Evolutionary conservation across 2,113 vertebrate genomes (phyloP).

Genomic region (Nothocercus nigrocapillus): DNA sequence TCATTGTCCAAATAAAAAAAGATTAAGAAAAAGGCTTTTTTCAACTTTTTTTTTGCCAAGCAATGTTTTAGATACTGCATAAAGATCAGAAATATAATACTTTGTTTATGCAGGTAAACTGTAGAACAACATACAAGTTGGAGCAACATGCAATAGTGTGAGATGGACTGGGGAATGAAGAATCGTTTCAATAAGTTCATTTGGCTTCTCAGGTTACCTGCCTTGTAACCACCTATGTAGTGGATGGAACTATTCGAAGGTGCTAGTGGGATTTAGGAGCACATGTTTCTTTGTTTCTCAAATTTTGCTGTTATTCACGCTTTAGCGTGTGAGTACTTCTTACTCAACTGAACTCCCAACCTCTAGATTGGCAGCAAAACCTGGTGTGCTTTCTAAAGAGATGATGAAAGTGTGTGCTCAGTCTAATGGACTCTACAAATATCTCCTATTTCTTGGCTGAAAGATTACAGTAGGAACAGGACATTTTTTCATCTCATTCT

Average conservation of each 20-base stretch:
- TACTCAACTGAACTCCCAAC: background rate
- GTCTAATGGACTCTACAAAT: background rate
- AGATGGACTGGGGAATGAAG: background rate
- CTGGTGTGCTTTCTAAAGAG: background rate
- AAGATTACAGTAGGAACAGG: background rate
- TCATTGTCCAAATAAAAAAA: background rate
- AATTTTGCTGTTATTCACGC: background rate
- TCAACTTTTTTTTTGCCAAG: background rate
- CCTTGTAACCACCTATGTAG: background rate
- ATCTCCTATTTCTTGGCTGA: background rate
- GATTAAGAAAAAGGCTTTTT: background rate
- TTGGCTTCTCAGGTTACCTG: background rate
- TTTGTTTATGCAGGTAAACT: background rate
- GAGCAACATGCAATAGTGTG: background rate
- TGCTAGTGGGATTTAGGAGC: background rate
- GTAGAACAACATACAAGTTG: background rate
- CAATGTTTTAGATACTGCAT: background rate
- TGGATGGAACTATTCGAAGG: background rate
- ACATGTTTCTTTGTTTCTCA: background rate
- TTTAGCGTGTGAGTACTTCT: background rate
- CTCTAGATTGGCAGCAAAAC: background rate
- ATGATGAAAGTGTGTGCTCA: background rate
- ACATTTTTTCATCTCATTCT: background rate
- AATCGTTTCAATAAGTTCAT: background rate
- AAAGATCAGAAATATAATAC: background rate